Conservation (phyloP, 2,797 vertebrate genomes). For the Hemibagrus guttatus region DNA sequence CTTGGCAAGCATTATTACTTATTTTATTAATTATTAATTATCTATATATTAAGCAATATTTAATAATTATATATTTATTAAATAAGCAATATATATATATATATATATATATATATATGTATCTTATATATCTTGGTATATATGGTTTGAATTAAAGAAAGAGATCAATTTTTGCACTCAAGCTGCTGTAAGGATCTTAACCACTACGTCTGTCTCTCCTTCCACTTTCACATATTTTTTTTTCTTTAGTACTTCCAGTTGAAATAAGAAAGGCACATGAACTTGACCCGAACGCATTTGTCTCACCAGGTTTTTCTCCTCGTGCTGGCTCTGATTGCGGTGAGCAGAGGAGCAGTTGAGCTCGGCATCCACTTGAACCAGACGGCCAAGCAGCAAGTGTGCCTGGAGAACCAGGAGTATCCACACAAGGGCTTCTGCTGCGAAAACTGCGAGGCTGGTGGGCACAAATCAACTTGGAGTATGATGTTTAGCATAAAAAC, state of each 20-base stretch:
- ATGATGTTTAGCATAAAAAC: neutral
- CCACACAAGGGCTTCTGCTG: constrained; percentile 72
- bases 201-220: neutral
- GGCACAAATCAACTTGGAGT: constrained; percentile 45
- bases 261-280: neutral
- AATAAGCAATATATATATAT: no score
- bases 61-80: no score
- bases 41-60: no score
- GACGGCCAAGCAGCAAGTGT: constrained; percentile 57
- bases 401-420: constrained; percentile 76
- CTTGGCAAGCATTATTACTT: no score
- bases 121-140: no score
- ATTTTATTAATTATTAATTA: no score
- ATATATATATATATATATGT: no score
- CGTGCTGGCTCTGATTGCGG: constrained; percentile 5
- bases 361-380: constrained; percentile 42
- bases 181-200: neutral
- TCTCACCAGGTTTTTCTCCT: constrained; percentile 38
- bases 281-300: neutral
- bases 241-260: neutral
- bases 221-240: neutral
- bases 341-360: constrained; percentile 27
- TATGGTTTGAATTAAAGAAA: neutral
- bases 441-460: constrained; percentile 78
- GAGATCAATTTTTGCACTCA: neutral